Evolutionary conservation across 2,888 invertebrate species (phyloP), one percentile per base, ranked within the genome.

Genomic region (Sinelater perroti): DNA sequence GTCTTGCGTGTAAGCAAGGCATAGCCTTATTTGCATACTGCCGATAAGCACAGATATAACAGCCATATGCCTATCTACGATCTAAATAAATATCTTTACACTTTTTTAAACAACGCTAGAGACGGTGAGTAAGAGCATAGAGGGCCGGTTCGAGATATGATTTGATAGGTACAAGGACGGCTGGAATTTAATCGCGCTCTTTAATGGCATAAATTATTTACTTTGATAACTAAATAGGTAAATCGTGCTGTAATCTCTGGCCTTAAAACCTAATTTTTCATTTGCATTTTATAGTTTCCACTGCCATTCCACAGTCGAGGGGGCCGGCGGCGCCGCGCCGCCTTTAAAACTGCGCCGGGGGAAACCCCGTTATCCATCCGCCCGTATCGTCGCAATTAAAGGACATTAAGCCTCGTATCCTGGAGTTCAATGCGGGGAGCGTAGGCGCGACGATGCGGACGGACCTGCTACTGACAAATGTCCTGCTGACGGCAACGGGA

Each of bases 131-230:
- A 20, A 21, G 70, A 70, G 67, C 70, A 69, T 71, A 70, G 68
- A 72, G 72, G 67, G 70, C 67, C 67, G 71, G 71, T 70, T 70
- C 65, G 66, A 74, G 75, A 76, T 76, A 76, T 76, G 75, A 75
- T 72, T 70, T 72, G 75, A 76, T 76, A 75, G 63, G 71, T 63
- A 67, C 72, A 70, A 74, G 70, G 75, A 75, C 75, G 71, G 73
- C 71, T 70, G 73, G 75, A 71, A 75, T 76, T 73, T 76, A 76
- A 76, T 77, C 77, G 75, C 69, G 69, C 63, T 67, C 70, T 68
- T 73, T 75, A 75, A 75, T 75, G 75, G 75, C 74, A 75, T 75
- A 75, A 75, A 75, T 75, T 75, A 75, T 75, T 72, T 72, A 70
- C 66, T 67, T 68, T 70, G 75, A 75, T 75, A 75, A 75, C 71